phyloP scores from a whole-genome alignment of 2,113 vertebrate genomes.

The Cnemophilus loriae region DNA sequence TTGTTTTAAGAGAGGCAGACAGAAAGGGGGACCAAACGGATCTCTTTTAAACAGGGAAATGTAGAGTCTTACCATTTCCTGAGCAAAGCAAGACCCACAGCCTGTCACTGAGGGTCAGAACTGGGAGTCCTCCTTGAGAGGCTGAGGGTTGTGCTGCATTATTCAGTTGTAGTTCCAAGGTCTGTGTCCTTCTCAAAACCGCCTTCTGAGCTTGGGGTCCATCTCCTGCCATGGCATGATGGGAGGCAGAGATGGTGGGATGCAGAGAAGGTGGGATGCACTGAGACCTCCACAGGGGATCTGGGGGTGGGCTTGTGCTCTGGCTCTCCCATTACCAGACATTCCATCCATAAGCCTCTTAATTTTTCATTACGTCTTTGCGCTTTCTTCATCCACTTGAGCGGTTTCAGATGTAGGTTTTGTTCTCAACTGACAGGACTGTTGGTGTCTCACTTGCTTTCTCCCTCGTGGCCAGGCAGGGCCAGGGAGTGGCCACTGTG shows the following conservation, averaged over 20 bases:
- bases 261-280: background rate
- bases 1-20: background rate
- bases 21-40: background rate
- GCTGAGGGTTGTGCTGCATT: background rate
- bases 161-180: background rate
- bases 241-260: background rate
- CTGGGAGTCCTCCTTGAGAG: background rate
- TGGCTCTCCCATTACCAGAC: background rate
- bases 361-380: background rate
- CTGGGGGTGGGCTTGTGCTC: background rate
- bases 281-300: background rate
- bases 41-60: conserved; percentile 13
- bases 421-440: conserved; percentile 1
- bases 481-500: background rate
- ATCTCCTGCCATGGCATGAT: background rate
- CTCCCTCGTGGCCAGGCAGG: background rate
- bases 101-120: background rate
- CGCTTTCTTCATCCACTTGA: background rate
- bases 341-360: background rate
- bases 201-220: background rate
- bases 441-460: background rate
- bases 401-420: background rate
- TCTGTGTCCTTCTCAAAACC: background rate
- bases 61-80: conserved; percentile 1
- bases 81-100: background rate